Base-by-base conservation (phyloP, 1,140 invertebrate genomes). In the Bombus sylvicola region DNA sequence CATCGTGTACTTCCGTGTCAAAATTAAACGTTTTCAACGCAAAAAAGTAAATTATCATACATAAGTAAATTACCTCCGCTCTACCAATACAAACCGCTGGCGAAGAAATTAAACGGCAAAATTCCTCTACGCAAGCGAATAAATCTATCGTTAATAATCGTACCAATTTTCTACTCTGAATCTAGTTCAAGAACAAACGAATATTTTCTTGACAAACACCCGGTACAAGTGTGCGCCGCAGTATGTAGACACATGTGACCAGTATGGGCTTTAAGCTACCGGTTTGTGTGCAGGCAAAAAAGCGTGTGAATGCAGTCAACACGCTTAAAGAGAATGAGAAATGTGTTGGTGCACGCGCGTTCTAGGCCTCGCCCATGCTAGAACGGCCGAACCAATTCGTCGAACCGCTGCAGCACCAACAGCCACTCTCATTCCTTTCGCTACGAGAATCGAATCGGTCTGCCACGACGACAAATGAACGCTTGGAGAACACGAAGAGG, bases 391-490 rank as follows among this genome's bases (percentile, higher is more conserved):
- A 83, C 68, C 71, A 78, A 90, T 90, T 90, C 89, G 86, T 62
- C 89, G 89, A 90, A 88, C 66, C 76, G 71, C 79, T 12, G 75
- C 85, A 53, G 25, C 39, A 39, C 62, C 41, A 28, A 59, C 64
- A 37, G 25, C 13, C 62, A 64, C 57, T 34, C 69, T 62, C 81
- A 53, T 72, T 76, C 88, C 88, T 89, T 88, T 89, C 88, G 88
- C 76, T 79, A 28, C 41, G 78, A 72, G 87, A 89, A 88, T 83
- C 85, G 82, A 57, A 79, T 81, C 78, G 57, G 69, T 78, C 37
- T 69, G 81, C 88, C 81, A 91, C 89, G 90, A 92, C 92, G 92
- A 92, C 88, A 82, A 68, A 73, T 69, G 59, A 78, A 78, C 75
- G 53, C 5, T n/a, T 28, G 77, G 39, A 57, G 37, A 69, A 13